These are phyloP conservation scores for Venustoraphidia nigricollis DNA, from an alignment of 2,888 invertebrate species.

Conservation along the genomic window DNA sequence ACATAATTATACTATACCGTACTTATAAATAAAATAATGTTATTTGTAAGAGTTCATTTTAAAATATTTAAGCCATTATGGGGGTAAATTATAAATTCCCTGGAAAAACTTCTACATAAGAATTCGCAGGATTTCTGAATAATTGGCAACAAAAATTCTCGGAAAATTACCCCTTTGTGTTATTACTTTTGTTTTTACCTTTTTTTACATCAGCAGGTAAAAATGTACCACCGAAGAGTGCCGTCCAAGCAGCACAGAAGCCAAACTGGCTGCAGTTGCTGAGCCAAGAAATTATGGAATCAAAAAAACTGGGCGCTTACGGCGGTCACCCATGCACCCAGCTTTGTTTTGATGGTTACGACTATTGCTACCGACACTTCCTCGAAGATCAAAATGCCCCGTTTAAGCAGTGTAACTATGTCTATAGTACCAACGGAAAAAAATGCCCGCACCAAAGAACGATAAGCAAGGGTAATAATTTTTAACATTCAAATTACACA, in stretches of 20 bases:
- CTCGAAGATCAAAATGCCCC: constrained; percentile 70
- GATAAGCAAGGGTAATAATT: constrained; percentile 30
- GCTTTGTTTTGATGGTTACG: constrained; percentile 51
- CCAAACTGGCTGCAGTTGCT: constrained; percentile 15
- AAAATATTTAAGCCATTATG: too few species aligned
- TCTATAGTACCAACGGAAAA: constrained; percentile 49
- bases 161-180: constrained; percentile 1
- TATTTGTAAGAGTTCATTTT: too few species aligned
- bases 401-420: constrained; percentile 63
- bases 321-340: constrained; percentile 49
- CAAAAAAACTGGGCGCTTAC: constrained; percentile 44
- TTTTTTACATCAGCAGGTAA: too few species aligned
- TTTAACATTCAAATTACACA: too few species aligned
- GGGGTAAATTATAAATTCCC: too few species aligned
- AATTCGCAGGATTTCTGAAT: neutral
- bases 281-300: constrained; percentile 39
- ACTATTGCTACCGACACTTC: constrained; percentile 71
- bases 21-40: too few species aligned
- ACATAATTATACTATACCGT: too few species aligned
- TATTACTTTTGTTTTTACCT: neutral
- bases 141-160: constrained; percentile 12
- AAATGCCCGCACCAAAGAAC: constrained; percentile 64
- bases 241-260: neutral
- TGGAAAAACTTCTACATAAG: neutral
- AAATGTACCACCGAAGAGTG: too few species aligned